Base-by-base conservation (phyloP, 2,113 vertebrate species). In the Podarcis muralis region DNA sequence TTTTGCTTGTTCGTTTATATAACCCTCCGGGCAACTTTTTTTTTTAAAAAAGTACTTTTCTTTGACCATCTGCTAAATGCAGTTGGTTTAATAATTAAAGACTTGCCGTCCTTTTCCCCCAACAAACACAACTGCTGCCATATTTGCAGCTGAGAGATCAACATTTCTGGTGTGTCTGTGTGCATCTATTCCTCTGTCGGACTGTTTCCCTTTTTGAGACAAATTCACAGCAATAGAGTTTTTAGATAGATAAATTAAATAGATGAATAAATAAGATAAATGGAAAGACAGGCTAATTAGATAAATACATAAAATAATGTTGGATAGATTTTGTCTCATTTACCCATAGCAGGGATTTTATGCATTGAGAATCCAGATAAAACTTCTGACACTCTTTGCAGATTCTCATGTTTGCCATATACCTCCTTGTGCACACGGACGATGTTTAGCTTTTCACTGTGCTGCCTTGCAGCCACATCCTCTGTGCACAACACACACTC, bases 51-150 rank as follows among this genome's bases (percentile, higher is more conserved):
- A 97, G 95, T 97, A 97, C 96, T 96, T 98, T 97, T 97, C 94
- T 97, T 97, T 95, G 96, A 93, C 97, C 97, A 97, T 97, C 96
- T 97, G 97, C 93, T 97, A 96, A 97, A 97, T 95, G 96, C 65
- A 84, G 94, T 96, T 94, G 92, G 91, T 96, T 98, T 97, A 98
- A 97, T 97, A 98, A 98, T 97, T 98, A 97, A 98, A 97, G 95
- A 93, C 95, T 96, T 90, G 93, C 93, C 91, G 81, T 96, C 89
- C 86, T 91, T 92, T 93, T 95, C 93, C 66, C 20, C 92, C 93
- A 95, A 94, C 87, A 94, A 95, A 86, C 86, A 93, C 91, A 94
- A 95, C 92, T 78, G 93, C 91, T 92, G 78, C 90, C 92, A 16
- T 92, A 65, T 86, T 68, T 93, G 89, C 92, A 94, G 92, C 92